A percentile compares a stretch with the other conserved stretches of the same genome.
phyloP scores from a whole-genome alignment of 2,113 vertebrate genomes.

The Prionailurus viverrinus region DNA sequence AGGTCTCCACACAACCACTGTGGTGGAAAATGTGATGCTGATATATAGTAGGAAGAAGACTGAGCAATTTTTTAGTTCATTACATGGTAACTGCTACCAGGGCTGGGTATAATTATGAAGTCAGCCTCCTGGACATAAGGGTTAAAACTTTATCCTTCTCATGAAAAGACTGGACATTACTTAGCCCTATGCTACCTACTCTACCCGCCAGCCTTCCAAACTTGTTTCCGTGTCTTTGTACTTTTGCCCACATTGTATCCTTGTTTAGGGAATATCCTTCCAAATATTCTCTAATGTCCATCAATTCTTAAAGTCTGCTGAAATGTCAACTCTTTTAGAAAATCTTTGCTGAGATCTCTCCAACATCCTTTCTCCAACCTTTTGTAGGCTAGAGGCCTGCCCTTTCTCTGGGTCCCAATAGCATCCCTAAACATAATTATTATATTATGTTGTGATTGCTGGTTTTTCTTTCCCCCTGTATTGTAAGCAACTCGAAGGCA shows the following conservation, averaged over 20 bases:
- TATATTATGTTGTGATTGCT: not conserved
- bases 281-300: not conserved
- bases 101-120: not conserved
- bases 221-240: not conserved
- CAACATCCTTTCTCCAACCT: not conserved
- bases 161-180: not conserved
- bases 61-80: constrained; percentile 33
- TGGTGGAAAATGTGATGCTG: not conserved
- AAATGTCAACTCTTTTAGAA: not conserved
- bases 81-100: not conserved
- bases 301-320: not conserved
- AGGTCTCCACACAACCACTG: not conserved
- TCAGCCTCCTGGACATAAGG: not conserved
- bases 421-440: not conserved
- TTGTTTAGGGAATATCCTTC: not conserved
- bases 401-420: not conserved
- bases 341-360: not conserved
- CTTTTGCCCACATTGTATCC: not conserved
- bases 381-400: not conserved
- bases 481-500: constrained; percentile 35
- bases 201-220: not conserved
- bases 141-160: not conserved
- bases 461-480: not conserved
- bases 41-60: not conserved
- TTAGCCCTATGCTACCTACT: not conserved